Conservation (phyloP, 2,113 vertebrate species). For the Murina feae region DNA sequence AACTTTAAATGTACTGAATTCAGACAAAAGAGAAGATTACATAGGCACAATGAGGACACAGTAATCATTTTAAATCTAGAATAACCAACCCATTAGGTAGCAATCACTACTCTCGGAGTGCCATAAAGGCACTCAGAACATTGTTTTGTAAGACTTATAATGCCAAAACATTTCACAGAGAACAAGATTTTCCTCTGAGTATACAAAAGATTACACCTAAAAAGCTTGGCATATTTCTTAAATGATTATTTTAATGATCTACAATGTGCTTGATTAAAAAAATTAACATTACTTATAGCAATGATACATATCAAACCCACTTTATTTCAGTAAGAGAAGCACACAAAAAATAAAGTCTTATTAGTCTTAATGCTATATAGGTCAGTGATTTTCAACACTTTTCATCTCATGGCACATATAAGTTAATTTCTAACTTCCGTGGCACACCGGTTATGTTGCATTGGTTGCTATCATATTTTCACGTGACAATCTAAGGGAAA, state of each 20-base stretch:
- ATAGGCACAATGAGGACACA: not conserved
- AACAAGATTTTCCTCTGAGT: not conserved
- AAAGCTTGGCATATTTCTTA: conserved; percentile 8
- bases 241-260: not conserved
- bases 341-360: not conserved
- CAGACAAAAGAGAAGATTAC: conserved; percentile 50
- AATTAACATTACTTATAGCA: conserved; percentile 16
- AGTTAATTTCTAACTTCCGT: not conserved
- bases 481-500: not conserved
- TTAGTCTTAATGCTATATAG: not conserved
- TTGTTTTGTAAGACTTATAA: conserved; percentile 5
- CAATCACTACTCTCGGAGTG: not conserved
- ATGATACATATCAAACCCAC: not conserved
- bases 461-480: not conserved
- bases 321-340: conserved; percentile 51
- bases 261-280: not conserved
- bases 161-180: not conserved
- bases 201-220: conserved; percentile 16
- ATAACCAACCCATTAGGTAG: not conserved
- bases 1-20: conserved; percentile 71
- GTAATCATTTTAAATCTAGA: conserved; percentile 48
- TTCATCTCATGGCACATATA: not conserved
- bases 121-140: not conserved
- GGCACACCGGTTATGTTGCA: not conserved
- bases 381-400: not conserved